A percentile compares a stretch with the other conserved stretches of the same genome.
Conservation (phyloP, 2,888 invertebrate genomes). For the Trissonchulus latispiculum region DNA sequence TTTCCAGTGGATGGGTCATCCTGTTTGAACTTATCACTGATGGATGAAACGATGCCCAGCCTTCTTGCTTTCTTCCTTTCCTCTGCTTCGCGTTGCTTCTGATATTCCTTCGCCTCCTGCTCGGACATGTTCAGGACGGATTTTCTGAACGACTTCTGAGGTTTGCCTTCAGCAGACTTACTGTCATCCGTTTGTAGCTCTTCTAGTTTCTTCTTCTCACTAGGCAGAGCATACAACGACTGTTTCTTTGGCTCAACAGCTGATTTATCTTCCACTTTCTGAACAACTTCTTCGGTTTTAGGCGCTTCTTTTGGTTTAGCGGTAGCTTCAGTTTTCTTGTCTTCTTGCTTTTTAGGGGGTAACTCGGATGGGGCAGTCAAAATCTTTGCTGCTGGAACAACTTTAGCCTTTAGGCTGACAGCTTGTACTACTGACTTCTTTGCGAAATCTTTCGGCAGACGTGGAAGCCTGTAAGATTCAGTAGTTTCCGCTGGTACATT, state of each 20-base stretch:
- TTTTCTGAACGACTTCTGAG: constrained; percentile 10
- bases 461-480: not conserved
- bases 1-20: not conserved
- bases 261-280: not conserved
- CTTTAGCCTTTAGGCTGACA: not conserved
- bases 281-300: not conserved
- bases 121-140: constrained; percentile 6
- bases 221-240: not conserved
- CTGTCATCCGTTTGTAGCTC: too few species aligned
- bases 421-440: constrained; percentile 8
- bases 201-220: not conserved
- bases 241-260: too few species aligned
- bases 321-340: not conserved
- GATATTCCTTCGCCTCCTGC: not conserved
- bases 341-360: not conserved
- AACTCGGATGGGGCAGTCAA: not conserved
- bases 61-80: constrained; percentile 2
- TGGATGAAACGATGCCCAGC: constrained; percentile 7
- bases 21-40: not conserved
- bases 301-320: not conserved
- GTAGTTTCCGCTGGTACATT: not conserved
- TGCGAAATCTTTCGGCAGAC: not conserved
- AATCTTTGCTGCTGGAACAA: too few species aligned
- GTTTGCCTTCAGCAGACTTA: not conserved
- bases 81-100: not conserved